Base-by-base conservation (phyloP, 1,140 invertebrate genomes). In the Drosophila parabipectinata region DNA sequence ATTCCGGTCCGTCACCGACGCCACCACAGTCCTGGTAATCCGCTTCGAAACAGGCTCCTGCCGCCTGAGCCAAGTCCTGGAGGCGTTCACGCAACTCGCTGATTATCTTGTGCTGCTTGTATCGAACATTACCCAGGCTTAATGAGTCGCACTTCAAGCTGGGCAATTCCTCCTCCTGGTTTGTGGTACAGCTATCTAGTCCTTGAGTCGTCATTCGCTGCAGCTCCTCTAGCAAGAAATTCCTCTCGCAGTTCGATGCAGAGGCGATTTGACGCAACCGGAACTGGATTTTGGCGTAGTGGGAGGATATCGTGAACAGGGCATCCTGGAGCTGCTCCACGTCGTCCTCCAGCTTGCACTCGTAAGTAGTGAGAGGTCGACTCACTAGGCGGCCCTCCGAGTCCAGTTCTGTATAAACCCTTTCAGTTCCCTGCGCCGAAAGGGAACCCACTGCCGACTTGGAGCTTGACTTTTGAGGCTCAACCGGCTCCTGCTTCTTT, bases 241-340 rank as follows among this genome's bases (percentile, higher is more conserved):
- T 7, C 0, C 62, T 63, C 32, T 88, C 79, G 7, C 10, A 32
- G 7, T 30, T 50, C 10, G 76, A 50, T 1, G 83, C 67, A 0
- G 51, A 52, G 5, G 76, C 51, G n/a, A 88, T 77, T n/a, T 88
- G 83, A 0, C 84, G 63, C 41, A 88, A 32, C 10, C 84, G 76
- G 10, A 88, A 89, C 26, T 88, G 83, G 12, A 88, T 67, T 8
- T 77, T 84, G 6, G 84, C 76, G 52, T 89, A 88, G 14, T 89
- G 79, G 6, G 83, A 88, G 3, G 83, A 69, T 7, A 88, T 57
- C 1, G 58, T 30, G 24, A 88, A 89, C 8, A 88, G 58, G 0
- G 84, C 68, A 9, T 88, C 68, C 55, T 88, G 83, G 30, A 88
- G 26, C n/a, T 63, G 51, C 44, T 88, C 56, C 4, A 88, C 72